A percentile compares a stretch with the other conserved stretches of the same genome.
phyloP scores from a whole-genome alignment of 2,797 vertebrate species.

The Babyrousa celebensis region DNA sequence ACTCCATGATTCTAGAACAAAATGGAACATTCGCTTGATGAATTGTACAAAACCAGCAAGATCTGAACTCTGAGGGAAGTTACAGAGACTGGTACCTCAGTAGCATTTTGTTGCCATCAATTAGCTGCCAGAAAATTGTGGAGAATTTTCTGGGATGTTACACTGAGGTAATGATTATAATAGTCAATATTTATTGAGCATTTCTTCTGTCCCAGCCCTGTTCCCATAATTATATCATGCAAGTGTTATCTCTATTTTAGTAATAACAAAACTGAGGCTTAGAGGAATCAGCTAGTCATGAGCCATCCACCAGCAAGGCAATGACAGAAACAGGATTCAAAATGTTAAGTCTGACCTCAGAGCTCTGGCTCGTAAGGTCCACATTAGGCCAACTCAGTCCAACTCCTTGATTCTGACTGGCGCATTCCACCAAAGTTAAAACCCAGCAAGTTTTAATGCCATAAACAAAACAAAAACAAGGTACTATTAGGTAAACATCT shows the following conservation, averaged over 20 bases:
- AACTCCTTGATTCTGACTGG: background rate
- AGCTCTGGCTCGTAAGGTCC: background rate
- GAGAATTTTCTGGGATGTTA: background rate
- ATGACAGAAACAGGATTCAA: background rate
- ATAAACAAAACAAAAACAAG: background rate
- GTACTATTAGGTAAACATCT: background rate
- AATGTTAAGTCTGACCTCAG: background rate
- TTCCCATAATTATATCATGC: background rate
- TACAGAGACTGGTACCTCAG: background rate
- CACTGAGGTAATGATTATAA: background rate
- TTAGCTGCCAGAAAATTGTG: background rate
- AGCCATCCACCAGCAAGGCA: background rate
- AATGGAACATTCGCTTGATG: background rate
- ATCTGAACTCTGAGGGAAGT: background rate
- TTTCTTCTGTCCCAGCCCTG: background rate
- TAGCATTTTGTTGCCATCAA: background rate
- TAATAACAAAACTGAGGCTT: background rate
- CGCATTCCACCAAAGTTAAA: background rate
- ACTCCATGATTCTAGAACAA: background rate
- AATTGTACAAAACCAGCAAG: background rate
- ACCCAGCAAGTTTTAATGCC: background rate
- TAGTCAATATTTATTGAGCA: background rate
- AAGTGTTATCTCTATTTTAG: background rate
- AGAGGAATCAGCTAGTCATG: background rate
- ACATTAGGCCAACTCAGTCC: background rate